Evolutionary conservation across 2,797 vertebrate species (phyloP).

Genomic region (Tragopan temminckii): DNA sequence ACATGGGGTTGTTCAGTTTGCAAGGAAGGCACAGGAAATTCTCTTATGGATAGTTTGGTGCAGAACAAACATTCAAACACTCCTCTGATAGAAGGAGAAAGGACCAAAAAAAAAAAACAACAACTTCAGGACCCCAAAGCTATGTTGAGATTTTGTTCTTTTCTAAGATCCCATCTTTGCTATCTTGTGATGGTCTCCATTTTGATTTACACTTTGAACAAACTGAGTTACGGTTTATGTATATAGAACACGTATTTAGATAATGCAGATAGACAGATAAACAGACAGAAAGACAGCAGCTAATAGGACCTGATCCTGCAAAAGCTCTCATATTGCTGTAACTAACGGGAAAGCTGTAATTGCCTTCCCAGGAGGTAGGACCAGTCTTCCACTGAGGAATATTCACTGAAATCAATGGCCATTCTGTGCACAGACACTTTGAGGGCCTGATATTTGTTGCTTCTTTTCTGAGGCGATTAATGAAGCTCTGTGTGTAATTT

Average conservation of each 20-base stretch:
- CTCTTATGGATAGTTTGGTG: not conserved
- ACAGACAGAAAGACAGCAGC: fast-evolving
- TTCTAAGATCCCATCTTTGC: not conserved
- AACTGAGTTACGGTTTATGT: not conserved
- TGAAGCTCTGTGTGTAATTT: constrained; percentile 70
- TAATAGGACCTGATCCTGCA: not conserved
- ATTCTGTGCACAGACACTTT: constrained; percentile 46
- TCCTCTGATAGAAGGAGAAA: not conserved
- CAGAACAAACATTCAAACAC: not conserved
- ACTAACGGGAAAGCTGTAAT: not conserved
- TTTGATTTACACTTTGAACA: not conserved
- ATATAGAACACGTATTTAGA: fast-evolving
- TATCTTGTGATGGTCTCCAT: not conserved
- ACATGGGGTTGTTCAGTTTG: constrained; percentile 11
- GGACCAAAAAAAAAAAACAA: not conserved
- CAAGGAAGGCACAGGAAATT: constrained; percentile 43
- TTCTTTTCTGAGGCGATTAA: constrained; percentile 67
- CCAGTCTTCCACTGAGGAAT: constrained; percentile 3
- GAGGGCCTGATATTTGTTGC: constrained; percentile 31
- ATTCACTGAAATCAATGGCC: constrained; percentile 32
- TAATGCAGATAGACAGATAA: fast-evolving
- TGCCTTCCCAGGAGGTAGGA: not conserved
- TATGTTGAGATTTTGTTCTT: not conserved
- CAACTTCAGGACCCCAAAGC: not conserved
- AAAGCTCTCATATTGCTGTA: not conserved